phyloP scores from a whole-genome alignment of 2,797 vertebrate species.

The Channallabes apus region DNA sequence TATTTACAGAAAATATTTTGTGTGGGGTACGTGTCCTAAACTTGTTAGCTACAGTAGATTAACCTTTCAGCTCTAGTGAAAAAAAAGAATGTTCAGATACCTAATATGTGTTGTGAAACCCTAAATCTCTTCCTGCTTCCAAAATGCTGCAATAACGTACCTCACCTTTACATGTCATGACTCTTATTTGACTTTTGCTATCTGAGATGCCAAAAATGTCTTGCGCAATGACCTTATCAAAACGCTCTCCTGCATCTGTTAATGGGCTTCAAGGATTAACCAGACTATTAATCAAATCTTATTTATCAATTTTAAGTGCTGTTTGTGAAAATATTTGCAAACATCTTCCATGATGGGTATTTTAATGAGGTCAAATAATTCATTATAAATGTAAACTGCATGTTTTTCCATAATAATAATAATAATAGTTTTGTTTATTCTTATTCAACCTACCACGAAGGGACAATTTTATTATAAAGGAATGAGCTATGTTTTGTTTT shows the following conservation, averaged over 20 bases:
- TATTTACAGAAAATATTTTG: background rate
- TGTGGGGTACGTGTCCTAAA: background rate
- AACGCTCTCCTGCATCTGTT: background rate
- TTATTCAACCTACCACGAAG: background rate
- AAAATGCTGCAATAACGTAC: background rate
- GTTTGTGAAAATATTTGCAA: conserved; percentile 8
- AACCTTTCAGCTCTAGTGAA: too few species aligned
- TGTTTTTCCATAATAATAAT: background rate
- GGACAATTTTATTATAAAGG: background rate
- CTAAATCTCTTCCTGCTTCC: background rate
- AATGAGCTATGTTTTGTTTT: background rate
- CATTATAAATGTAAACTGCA: background rate
- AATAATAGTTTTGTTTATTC: background rate
- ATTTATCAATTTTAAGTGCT: background rate
- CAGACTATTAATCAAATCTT: background rate
- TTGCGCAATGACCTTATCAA: background rate
- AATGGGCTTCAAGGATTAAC: background rate
- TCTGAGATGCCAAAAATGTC: background rate
- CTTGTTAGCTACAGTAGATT: background rate
- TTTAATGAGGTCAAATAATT: background rate
- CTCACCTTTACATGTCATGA: background rate
- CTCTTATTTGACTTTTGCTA: background rate
- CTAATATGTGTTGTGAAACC: background rate
- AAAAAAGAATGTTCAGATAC: background rate
- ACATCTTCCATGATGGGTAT: background rate